Evolutionary conservation across 2,113 vertebrate genomes (phyloP), one percentile per base, ranked within the genome.

Genomic region (Scopus umbretta): DNA sequence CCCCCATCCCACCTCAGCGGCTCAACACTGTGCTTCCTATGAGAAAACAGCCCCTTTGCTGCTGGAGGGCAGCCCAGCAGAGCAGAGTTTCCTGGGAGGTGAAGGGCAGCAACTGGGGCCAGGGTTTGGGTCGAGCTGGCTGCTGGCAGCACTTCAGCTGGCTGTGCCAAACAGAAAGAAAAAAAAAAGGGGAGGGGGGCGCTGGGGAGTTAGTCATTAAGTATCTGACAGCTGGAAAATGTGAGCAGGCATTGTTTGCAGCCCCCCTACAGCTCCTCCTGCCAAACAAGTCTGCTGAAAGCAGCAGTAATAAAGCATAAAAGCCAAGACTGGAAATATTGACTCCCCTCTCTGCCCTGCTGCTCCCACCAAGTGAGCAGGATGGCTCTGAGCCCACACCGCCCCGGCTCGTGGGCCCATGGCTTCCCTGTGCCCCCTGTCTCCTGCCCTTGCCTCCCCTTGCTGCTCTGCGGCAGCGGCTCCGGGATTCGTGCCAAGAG

Each of bases 161-260:
- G 53, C 79, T 45, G 6, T 49, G 49, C 22, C 43, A 67, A 56
- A 75, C 8, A 71, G 20, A n/a, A 74, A 47, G 65, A 47, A 59
- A 70, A 21, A 34, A 53, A 80, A 50, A 42, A 25, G 2, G 10
- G 50, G 68, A 13, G 42, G 21, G 47, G 52, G 87, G 34, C 65
- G 16, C 29, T 59, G 42, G 21, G 49, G 52, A 90, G 34, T 76
- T 88, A 75, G 45, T 36, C 80, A 59, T 82, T 87, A 94, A 91
- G 42, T 59, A 89, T 79, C 74, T 80, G 74, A 95, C 92, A 87
- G 71, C 88, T 95, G 95, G 94, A 95, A 96, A 97, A 97, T 89
- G 84, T 92, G 90, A 95, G 76, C 59, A 79, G 73, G 23, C 61
- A 72, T 92, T 92, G 76, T 85, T 76, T 92, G 67, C 86, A 49